Evolutionary conservation across 2,888 invertebrate species (phyloP).

Genomic region (Aspidiotus rigidus): DNA sequence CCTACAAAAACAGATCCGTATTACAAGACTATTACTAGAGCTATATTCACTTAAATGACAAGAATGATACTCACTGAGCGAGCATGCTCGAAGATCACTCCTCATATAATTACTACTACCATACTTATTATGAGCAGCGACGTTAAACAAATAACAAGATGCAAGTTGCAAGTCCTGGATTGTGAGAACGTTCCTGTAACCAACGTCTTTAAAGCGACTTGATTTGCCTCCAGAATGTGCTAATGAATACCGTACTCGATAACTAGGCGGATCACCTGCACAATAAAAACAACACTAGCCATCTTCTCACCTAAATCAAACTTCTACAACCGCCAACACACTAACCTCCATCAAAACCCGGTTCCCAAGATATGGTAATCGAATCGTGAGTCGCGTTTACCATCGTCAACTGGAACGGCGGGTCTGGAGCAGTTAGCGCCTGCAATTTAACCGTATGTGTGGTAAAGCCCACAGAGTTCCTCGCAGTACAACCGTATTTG

Average conservation of each 20-base stretch:
- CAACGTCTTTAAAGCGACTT: conserved; percentile 72
- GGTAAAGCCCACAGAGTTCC: conserved; percentile 76
- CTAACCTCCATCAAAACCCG: conserved; percentile 85
- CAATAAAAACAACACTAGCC: not conserved
- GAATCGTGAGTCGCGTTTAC: conserved; percentile 81
- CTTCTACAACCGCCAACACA: not conserved
- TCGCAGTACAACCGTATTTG: conserved; percentile 76
- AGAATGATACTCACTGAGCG: conserved; percentile 65
- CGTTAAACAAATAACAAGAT: conserved; percentile 82
- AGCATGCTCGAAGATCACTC: conserved; percentile 72
- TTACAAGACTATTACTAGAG: not conserved
- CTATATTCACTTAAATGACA: not conserved
- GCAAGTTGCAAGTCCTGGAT: conserved; percentile 67
- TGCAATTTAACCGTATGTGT: conserved; percentile 68
- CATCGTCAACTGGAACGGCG: conserved; percentile 62
- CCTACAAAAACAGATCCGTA: conserved; percentile 3
- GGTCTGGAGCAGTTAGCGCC: conserved; percentile 74
- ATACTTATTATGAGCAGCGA: conserved; percentile 77
- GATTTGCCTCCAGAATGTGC: conserved; percentile 47
- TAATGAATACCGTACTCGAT: conserved; percentile 59
- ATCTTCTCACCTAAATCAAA: not conserved
- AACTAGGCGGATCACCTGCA: conserved; percentile 56
- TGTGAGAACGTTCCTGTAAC: conserved; percentile 52
- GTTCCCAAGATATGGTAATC: conserved; percentile 74
- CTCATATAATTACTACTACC: conserved; percentile 78